These are phyloP conservation scores for Trachemys scripta DNA, from an alignment of 2,113 vertebrate species.

Conservation along the genomic window DNA sequence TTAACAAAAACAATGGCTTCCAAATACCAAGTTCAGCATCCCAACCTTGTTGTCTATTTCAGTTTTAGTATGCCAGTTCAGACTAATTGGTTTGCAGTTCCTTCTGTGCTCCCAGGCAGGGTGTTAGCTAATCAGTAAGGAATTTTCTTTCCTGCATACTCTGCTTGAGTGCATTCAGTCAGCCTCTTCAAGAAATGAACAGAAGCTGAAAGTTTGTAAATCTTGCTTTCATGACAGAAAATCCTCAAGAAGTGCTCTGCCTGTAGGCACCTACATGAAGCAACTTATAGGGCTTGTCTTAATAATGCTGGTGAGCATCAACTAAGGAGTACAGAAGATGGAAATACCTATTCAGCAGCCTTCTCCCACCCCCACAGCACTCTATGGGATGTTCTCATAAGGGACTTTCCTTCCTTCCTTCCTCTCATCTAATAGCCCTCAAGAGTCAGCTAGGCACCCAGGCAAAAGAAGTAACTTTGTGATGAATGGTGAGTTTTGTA, in stretches of 20 bases:
- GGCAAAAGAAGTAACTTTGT: background rate
- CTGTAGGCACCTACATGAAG: background rate
- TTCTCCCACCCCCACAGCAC: background rate
- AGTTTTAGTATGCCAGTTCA: background rate
- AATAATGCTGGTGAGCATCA: background rate
- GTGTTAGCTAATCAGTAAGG: background rate
- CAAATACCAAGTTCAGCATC: background rate
- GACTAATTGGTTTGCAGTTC: background rate
- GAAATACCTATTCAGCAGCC: constrained; percentile 18
- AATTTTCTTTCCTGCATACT: background rate
- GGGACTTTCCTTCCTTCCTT: constrained; percentile 4
- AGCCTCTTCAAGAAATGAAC: background rate
- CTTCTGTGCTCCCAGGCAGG: background rate
- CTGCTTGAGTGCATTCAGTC: background rate
- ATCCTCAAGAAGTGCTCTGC: background rate
- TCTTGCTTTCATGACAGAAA: background rate
- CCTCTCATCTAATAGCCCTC: background rate
- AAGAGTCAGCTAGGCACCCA: background rate
- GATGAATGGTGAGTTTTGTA: background rate
- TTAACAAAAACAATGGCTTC: background rate
- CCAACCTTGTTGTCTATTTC: background rate
- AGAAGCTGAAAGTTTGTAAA: background rate
- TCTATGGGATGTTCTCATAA: background rate
- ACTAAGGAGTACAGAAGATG: constrained; percentile 7
- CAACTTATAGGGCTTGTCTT: background rate